Percentiles rank a stretch among this genome's conserved stretches.
phyloP scores from a whole-genome alignment of 2,797 vertebrate species.

The Nyctalus aviator region DNA sequence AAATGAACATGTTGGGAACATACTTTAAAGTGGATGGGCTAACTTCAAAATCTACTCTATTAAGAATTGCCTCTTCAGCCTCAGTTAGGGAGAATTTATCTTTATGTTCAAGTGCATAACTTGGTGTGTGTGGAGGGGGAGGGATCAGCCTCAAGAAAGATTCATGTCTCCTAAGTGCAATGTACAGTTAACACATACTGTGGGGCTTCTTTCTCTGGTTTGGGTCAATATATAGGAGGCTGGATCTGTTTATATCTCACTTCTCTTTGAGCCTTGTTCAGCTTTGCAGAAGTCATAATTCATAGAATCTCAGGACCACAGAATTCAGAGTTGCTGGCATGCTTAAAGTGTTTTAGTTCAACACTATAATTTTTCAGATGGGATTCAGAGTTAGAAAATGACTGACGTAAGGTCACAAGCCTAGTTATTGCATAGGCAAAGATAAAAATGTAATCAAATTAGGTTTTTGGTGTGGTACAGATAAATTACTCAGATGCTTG shows the following conservation, averaged over 20 bases:
- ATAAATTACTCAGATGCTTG: conserved; percentile 10
- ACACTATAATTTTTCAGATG: conserved; percentile 5
- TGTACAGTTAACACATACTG: not conserved
- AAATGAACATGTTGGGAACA: not conserved
- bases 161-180: not conserved
- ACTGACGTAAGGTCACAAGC: conserved; percentile 40
- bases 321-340: not conserved
- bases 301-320: not conserved
- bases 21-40: conserved; percentile 16
- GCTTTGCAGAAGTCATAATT: conserved; percentile 6
- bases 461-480: not conserved
- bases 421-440: conserved; percentile 40
- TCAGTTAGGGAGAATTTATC: conserved; percentile 4
- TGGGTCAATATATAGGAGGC: not conserved
- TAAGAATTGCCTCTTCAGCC: conserved; percentile 16
- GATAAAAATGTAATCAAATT: not conserved
- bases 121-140: not conserved
- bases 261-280: conserved; percentile 32
- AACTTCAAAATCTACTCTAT: conserved; percentile 25
- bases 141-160: not conserved
- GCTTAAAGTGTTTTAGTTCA: not conserved
- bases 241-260: not conserved
- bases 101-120: conserved; percentile 27
- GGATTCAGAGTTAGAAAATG: not conserved
- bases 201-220: conserved; percentile 3